These are phyloP conservation scores for Glaucidium brasilianum DNA, from an alignment of 2,113 vertebrate genomes.

Conservation along the genomic window DNA sequence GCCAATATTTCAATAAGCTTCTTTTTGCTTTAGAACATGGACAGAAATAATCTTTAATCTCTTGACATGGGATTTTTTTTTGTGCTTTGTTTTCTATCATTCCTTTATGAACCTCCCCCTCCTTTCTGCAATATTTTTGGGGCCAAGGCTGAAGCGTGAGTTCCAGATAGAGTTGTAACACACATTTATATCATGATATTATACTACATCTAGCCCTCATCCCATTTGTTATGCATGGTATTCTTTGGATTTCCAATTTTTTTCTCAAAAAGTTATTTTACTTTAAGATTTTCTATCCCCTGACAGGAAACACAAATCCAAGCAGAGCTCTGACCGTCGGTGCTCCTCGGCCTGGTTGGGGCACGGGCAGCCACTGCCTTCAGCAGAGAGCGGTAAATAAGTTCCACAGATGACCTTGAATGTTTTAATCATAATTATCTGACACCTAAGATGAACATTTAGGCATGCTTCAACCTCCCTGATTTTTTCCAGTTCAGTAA, in stretches of 20 bases:
- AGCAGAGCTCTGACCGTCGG: accelerated
- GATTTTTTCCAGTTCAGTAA: not conserved
- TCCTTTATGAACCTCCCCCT: not conserved
- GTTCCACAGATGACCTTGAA: not conserved
- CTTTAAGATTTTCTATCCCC: not conserved
- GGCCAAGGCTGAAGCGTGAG: not conserved
- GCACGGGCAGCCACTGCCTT: accelerated
- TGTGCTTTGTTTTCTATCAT: not conserved
- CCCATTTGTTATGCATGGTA: accelerated
- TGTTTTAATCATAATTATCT: not conserved
- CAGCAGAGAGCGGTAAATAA: accelerated
- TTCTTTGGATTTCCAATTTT: not conserved
- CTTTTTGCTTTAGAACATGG: not conserved
- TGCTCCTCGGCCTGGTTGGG: accelerated
- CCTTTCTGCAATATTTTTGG: not conserved
- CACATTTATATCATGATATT: not conserved
- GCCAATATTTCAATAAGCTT: not conserved
- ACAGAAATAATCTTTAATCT: not conserved
- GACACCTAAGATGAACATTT: not conserved
- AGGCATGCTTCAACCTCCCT: not conserved
- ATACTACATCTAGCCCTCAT: not conserved
- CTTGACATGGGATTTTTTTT: not conserved
- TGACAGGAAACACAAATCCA: not conserved
- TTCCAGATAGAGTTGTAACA: not conserved
- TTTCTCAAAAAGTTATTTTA: not conserved